phyloP scores from a whole-genome alignment of 2,888 invertebrate species.

The Nomada ferruginata region DNA sequence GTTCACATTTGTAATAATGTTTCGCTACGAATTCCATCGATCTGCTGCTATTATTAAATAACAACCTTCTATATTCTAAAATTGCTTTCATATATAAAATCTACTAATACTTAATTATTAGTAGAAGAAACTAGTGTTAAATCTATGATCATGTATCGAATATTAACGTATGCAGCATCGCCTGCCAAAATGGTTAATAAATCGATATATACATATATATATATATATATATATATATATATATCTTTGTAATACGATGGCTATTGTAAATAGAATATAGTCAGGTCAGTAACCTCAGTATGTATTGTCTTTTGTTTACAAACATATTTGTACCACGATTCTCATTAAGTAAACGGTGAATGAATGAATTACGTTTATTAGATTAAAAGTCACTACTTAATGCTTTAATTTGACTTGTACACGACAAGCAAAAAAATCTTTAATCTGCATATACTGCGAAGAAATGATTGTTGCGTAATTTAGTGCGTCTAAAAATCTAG shows the following conservation, averaged over 20 bases:
- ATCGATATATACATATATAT: slow-evolving; percentile 27
- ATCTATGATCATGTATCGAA: slow-evolving; percentile 46
- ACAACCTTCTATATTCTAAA: slow-evolving; percentile 41
- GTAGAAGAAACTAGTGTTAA: slow-evolving; percentile 46
- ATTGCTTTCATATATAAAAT: slow-evolving; percentile 46
- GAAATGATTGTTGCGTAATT: slow-evolving; percentile 25
- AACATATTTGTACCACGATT: slow-evolving; percentile 57
- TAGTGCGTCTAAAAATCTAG: slow-evolving; percentile 7
- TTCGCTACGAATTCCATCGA: slow-evolving; percentile 36
- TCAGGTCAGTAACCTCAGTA: slow-evolving; percentile 54
- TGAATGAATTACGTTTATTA: slow-evolving; percentile 44
- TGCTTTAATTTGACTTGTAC: slow-evolving; percentile 36
- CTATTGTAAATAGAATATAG: slow-evolving; percentile 60
- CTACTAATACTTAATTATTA: slow-evolving; percentile 54
- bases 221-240: no score
- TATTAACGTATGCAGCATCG: slow-evolving; percentile 48
- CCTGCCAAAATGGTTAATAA: slow-evolving; percentile 45
- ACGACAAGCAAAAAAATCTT: slow-evolving; percentile 9
- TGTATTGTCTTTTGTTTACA: slow-evolving; percentile 53
- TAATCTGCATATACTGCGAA: slow-evolving; percentile 6
- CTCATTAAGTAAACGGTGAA: slow-evolving; percentile 27
- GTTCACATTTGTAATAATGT: slow-evolving; percentile 52
- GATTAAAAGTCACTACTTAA: slow-evolving; percentile 45
- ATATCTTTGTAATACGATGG: slow-evolving; percentile 52
- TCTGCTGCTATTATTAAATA: slow-evolving; percentile 40